phyloP scores from a whole-genome alignment of 2,797 vertebrate species.

The Falco naumanni region DNA sequence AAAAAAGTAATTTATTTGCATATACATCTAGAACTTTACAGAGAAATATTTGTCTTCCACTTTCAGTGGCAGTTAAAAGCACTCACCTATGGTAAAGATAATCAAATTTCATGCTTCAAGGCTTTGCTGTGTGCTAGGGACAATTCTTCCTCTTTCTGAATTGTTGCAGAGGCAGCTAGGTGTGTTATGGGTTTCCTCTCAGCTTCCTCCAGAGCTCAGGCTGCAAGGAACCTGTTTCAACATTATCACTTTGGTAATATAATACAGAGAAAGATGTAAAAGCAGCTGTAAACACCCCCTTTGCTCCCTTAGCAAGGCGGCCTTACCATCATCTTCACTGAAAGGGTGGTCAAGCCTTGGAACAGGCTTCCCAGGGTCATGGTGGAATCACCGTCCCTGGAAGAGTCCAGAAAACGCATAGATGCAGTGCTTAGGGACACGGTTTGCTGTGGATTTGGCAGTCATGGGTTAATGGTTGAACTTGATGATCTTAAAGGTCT shows the following conservation, averaged over 20 bases:
- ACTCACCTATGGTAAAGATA: slow-evolving; percentile 11
- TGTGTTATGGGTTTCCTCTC: not conserved
- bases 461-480: too few species aligned
- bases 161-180: not conserved
- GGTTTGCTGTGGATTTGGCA: too few species aligned
- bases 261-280: not conserved
- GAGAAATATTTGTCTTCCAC: not conserved
- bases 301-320: not conserved
- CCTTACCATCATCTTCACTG: not conserved
- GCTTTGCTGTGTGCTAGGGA: not conserved
- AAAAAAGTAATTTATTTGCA: not conserved
- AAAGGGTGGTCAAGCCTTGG: too few species aligned
- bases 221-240: not conserved
- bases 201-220: not conserved
- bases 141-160: slow-evolving; percentile 1
- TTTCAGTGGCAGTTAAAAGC: not conserved
- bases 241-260: not conserved
- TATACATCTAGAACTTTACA: not conserved
- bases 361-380: too few species aligned
- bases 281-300: not conserved
- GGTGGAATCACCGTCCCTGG: too few species aligned
- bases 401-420: too few species aligned
- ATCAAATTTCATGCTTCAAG: slow-evolving; percentile 41
- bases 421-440: too few species aligned
- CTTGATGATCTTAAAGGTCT: too few species aligned